Evolutionary conservation across 2,888 invertebrate genomes (phyloP).

Genomic region (Alcis repandata): DNA sequence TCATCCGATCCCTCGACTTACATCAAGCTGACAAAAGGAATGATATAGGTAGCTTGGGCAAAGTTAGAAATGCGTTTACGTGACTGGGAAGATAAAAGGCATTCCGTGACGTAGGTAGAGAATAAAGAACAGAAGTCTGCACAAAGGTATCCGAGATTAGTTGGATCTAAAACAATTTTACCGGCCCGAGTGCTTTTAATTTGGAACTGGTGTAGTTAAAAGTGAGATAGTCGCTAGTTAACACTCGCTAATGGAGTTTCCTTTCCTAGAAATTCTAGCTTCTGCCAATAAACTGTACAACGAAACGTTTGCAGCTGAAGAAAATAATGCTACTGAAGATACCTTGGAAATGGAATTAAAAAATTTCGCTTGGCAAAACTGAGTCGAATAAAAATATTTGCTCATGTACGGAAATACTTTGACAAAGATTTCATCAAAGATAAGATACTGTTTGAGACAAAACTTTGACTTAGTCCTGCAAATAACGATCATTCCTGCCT

Average conservation of each 20-base stretch:
- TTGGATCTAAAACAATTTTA: constrained; percentile 9
- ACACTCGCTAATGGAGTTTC: background rate
- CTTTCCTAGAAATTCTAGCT: constrained; percentile 3
- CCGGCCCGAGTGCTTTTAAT: constrained; percentile 4
- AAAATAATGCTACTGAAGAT: background rate
- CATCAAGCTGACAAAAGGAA: constrained; percentile 17
- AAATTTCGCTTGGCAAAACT: background rate
- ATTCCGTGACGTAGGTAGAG: constrained; percentile 1
- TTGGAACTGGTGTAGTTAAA: constrained; percentile 2
- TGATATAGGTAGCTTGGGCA: constrained; percentile 6
- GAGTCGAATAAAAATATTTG: background rate
- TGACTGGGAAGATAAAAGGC: constrained; percentile 17
- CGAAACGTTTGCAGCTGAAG: background rate
- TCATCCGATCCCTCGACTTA: constrained; percentile 3
- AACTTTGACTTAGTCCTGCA: background rate
- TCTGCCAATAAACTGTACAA: background rate
- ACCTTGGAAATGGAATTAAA: too few relatives aligned
- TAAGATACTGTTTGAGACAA: constrained; percentile 1
- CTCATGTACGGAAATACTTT: background rate
- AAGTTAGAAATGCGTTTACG: constrained; percentile 14
- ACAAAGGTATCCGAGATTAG: constrained; percentile 6
- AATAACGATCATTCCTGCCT: constrained; percentile 15
- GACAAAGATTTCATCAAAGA: constrained; percentile 8
- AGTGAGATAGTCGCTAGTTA: constrained; percentile 12
- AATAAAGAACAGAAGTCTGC: constrained; percentile 3